phyloP scores from a whole-genome alignment of 2,888 invertebrate species.

The Tenthredo scrophulariae region DNA sequence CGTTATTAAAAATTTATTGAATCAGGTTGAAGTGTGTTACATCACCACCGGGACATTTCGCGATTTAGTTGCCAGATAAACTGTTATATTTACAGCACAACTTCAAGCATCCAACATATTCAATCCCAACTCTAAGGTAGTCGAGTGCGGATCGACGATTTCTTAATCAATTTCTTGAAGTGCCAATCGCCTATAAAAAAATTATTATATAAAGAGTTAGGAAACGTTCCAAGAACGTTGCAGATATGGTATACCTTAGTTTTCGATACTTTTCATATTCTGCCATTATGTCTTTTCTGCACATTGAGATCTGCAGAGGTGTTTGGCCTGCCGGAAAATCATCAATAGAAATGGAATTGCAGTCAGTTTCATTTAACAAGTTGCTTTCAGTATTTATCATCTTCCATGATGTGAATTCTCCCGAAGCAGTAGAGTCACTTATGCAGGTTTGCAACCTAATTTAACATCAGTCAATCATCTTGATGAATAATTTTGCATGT shows the following conservation, averaged over 20 bases:
- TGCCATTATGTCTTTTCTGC: background rate
- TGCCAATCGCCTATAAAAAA: background rate
- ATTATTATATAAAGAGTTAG: background rate
- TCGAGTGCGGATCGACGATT: background rate
- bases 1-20: background rate
- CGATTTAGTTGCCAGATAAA: background rate
- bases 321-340: background rate
- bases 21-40: background rate
- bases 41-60: background rate
- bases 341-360: background rate
- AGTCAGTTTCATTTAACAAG: background rate
- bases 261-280: background rate
- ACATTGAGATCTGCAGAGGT: background rate
- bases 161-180: background rate
- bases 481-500: background rate
- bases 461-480: background rate
- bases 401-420: background rate
- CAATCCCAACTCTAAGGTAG: background rate
- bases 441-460: background rate
- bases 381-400: background rate
- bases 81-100: conserved; percentile 2
- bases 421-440: background rate
- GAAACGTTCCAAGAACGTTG: background rate
- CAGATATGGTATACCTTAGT: background rate
- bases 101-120: background rate